A percentile compares a stretch with the other conserved stretches of the same genome.
phyloP scores from a whole-genome alignment of 2,888 invertebrate species.

The Microchrysa polita region DNA sequence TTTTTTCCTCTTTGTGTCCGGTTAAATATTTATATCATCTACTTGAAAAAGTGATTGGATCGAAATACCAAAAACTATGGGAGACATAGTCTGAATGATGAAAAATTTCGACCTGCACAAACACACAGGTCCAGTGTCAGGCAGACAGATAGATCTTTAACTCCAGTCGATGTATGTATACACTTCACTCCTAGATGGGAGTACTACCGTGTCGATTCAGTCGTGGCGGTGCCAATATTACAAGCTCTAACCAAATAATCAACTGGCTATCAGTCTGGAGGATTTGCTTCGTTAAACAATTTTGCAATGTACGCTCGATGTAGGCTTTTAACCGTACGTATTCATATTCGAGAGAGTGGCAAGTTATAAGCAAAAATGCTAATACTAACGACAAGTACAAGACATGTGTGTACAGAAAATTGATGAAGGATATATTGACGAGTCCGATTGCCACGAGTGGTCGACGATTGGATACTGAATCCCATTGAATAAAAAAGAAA shows the following conservation, averaged over 20 bases:
- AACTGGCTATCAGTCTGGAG: not conserved
- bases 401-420: not conserved
- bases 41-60: constrained; percentile 8
- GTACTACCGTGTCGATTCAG: not conserved
- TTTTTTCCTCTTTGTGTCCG: not conserved
- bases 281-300: not conserved
- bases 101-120: not conserved
- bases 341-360: not conserved
- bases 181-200: not conserved
- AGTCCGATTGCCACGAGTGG: not conserved
- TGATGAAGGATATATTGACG: constrained; percentile 3
- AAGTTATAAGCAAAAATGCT: constrained; percentile 2
- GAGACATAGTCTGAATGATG: not conserved
- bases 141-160: not conserved
- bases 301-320: not conserved
- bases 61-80: constrained; percentile 1
- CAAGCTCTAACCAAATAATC: not conserved
- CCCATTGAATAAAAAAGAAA: not conserved
- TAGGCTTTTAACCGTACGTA: not conserved
- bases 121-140: too few species aligned
- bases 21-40: constrained; percentile 1
- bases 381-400: constrained; percentile 5
- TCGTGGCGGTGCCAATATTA: not conserved
- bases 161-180: not conserved
- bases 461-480: not conserved